phyloP scores from a whole-genome alignment of 2,113 vertebrate genomes.

The Osmerus eperlanus region DNA sequence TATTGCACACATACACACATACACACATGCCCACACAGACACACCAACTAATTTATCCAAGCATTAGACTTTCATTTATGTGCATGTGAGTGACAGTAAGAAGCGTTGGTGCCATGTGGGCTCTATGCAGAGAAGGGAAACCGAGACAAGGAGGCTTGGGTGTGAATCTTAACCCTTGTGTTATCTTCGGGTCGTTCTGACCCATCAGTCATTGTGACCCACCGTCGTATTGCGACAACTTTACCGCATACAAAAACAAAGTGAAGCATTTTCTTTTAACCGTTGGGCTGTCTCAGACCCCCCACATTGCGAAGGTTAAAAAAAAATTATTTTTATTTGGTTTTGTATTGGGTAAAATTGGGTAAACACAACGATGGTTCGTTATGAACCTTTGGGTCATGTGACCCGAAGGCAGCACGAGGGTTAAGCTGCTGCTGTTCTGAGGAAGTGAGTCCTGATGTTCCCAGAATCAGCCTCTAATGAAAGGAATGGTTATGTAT shows the following conservation, averaged over 20 bases:
- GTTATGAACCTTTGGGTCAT: no score
- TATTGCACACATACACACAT: neutral
- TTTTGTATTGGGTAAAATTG: no score
- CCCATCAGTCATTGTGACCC: no score
- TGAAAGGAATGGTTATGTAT: slow-evolving; percentile 7
- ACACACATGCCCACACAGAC: neutral
- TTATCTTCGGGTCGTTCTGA: no score
- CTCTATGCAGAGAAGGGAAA: neutral
- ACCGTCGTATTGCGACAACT: no score
- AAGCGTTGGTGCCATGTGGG: neutral
- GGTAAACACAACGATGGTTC: no score
- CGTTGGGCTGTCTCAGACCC: no score
- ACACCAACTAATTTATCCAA: neutral
- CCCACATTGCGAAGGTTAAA: no score
- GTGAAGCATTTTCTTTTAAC: no score
- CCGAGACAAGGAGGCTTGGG: neutral
- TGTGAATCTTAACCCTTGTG: slow-evolving; percentile 5
- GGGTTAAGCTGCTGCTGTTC: neutral
- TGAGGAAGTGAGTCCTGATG: neutral
- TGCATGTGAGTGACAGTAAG: slow-evolving; percentile 3
- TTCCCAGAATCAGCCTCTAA: neutral
- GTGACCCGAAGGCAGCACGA: no score
- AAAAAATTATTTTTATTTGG: no score
- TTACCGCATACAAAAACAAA: no score
- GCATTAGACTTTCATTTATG: neutral